Percentiles rank a stretch among this genome's conserved stretches.
phyloP scores from a whole-genome alignment of 2,113 vertebrate species.

The Hymenochirus boettgeri region DNA sequence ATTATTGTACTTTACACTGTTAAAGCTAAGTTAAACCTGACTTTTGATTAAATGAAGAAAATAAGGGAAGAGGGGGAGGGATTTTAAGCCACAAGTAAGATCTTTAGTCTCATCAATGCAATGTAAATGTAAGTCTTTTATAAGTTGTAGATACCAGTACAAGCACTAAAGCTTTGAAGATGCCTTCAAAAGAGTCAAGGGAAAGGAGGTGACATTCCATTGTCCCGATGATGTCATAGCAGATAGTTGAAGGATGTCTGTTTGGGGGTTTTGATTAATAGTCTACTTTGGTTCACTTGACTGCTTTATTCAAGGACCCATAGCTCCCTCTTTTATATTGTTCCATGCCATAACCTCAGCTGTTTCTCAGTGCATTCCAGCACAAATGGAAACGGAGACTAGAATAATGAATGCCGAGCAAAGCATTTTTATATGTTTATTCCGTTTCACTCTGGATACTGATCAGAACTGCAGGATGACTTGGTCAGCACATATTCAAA shows the following conservation, averaged over 20 bases:
- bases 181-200: background rate
- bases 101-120: too few relatives aligned
- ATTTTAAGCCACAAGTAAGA: too few relatives aligned
- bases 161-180: background rate
- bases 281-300: conserved; percentile 16
- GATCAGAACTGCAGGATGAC: too few relatives aligned
- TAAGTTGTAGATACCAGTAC: background rate
- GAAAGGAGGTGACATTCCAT: background rate
- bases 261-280: conserved; percentile 14
- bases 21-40: too few relatives aligned
- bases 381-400: conserved; percentile 21
- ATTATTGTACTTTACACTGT: too few relatives aligned
- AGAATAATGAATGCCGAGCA: conserved; percentile 16
- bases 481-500: too few relatives aligned
- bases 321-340: conserved; percentile 14
- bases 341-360: conserved; percentile 13
- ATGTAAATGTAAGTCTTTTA: too few relatives aligned
- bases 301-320: conserved; percentile 27
- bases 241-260: conserved; percentile 20
- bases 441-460: too few relatives aligned
- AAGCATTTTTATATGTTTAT: too few relatives aligned
- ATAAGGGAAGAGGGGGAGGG: too few relatives aligned
- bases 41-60: too few relatives aligned
- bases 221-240: conserved; percentile 20
- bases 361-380: background rate